Conservation (phyloP, 2,113 vertebrate genomes). For the Amblyopsis rosae region DNA sequence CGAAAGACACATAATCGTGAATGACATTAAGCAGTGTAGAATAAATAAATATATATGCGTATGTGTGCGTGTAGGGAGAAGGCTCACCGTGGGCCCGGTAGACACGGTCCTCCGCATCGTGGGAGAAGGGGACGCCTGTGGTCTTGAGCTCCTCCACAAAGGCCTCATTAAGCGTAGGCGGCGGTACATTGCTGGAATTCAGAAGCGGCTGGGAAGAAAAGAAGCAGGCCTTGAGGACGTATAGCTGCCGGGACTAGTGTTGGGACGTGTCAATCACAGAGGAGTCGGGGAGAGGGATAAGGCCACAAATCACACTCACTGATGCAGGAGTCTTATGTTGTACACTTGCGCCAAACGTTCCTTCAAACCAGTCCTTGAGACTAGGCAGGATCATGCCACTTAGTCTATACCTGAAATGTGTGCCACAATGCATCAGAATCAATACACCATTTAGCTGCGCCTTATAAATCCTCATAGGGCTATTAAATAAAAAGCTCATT, state of each 20-base stretch:
- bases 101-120: conserved; percentile 90
- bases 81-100: conserved; percentile 92
- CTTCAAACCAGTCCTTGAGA: conserved; percentile 93
- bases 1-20: not conserved
- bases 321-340: conserved; percentile 91
- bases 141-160: conserved; percentile 90
- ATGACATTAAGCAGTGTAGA: not conserved
- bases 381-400: conserved; percentile 90
- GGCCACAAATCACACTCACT: conserved; percentile 76
- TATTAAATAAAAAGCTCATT: conserved; percentile 19
- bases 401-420: conserved; percentile 85
- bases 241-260: not conserved
- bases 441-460: not conserved
- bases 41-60: not conserved
- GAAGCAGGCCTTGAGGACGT: conserved; percentile 27
- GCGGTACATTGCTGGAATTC: conserved; percentile 83
- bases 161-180: conserved; percentile 85
- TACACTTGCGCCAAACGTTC: conserved; percentile 86
- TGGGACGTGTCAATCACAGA: conserved; percentile 1
- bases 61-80: not conserved
- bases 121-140: conserved; percentile 85
- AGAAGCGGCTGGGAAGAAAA: conserved; percentile 79
- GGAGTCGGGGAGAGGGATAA: not conserved
- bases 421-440: not conserved
- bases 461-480: conserved; percentile 14